Evolutionary conservation across 2,888 invertebrate species (phyloP), one percentile per base, ranked within the genome.

Genomic region (Stomorhina lunata): DNA sequence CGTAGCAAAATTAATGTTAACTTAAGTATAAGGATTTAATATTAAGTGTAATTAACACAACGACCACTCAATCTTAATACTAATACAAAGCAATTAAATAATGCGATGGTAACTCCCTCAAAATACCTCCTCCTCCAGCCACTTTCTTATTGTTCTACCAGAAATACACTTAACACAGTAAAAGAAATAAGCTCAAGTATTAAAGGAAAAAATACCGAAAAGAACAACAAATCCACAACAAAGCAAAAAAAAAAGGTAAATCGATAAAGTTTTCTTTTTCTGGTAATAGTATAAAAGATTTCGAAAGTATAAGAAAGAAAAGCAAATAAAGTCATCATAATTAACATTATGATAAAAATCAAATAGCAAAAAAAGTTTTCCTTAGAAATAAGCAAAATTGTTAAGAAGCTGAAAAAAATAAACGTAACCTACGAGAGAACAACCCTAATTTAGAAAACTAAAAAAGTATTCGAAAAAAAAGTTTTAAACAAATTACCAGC

Each of bases 321-420:
- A 69, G 45, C 34, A 71, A 80, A 80, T 77, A 72, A 73, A 80
- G 72, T 80, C 66, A 80, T 80, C 80, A 80, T 77, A 73, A 80
- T 80, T 80, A 83, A 80, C 77, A 69, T 80, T 73, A 77, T 77
- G 72, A 83, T 80, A 80, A 63, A 73, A 80, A 80, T 80, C 76
- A 65, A 63, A 71, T 57, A 75, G 29, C 50, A 53, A 63, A 81
- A 71, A 81, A 29, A 65, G 22, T 57, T 72, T 48, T 55, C 22
- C 40, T 50, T 63, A 66, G 34, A 20, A 69, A 77, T 57, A 53
- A 55, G 48, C 29, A 12, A 20, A 45, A 15, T 50, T 10, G 27
- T 37, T 32, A 6, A 32, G 29, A 32, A 59, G 15, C 9, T 40
- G 43, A 15, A 6, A 59, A 69, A 69, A 72, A 61, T 9, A 34